Base-by-base conservation (phyloP, 2,888 invertebrate species). In the Heliconius charithonia region DNA sequence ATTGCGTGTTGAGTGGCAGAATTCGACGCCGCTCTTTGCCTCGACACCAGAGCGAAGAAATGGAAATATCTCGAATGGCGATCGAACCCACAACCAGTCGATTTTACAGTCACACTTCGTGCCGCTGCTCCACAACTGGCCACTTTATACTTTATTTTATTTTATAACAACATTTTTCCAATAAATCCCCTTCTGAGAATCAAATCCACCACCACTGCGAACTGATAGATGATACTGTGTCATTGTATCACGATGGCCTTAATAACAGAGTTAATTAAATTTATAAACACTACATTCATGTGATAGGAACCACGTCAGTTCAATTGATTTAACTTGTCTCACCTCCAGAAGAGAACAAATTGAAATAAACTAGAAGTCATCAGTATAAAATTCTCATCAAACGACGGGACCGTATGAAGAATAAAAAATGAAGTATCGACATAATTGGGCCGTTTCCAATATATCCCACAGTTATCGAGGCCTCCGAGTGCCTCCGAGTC, bases 391-490 rank as follows among this genome's bases (percentile, higher is more conserved):
- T n/a, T 56, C 12, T 71, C 71, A 12, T 63, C n/a, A 63, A 59
- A 27, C n/a, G 13, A 29, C 27, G 62, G 56, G 29, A 41, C 32
- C 51, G 22, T 27, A 29, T 29, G 29, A 71, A 45, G 27, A 41
- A 76, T 75, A 65, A 71, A 63, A 83, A 82, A 81, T 81, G 79
- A 82, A 83, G 82, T 84, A 84, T 83, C 84, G 69, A 79, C 77
- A 82, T 82, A 84, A 84, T 84, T 83, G 82, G 81, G 77, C 70
- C 73, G 66, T 77, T 74, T 80, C 81, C 75, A 84, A 84, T 85
- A 84, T 84, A 85, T 84, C 83, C 83, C 80, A 83, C 81, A 84
- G 85, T 85, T 85, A 86, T 84, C 85, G 81, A 85, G 84, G 83
- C 80, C 37, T 37, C 37, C 37, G 37, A 37, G 37, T 81, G 85